Evolutionary conservation across 1,140 invertebrate genomes (phyloP), one percentile per base, ranked within the genome.

Genomic region (Drosophila chauvacae): DNA sequence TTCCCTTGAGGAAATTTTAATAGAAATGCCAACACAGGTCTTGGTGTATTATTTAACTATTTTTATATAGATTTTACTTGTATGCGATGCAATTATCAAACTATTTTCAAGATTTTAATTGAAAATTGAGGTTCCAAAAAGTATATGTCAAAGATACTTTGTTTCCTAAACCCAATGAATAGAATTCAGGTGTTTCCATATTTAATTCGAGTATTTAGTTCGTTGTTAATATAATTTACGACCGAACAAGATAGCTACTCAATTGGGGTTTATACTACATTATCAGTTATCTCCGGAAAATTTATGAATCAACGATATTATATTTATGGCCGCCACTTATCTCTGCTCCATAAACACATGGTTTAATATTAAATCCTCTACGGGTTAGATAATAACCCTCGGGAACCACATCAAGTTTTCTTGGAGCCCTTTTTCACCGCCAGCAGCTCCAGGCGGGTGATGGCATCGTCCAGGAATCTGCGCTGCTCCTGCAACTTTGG

Each of bases 381-480:
- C 3, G 28, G 11, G n/a, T 14, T 53, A 33, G 3, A 33, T 23
- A 42, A 9, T 5, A 45, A 7, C 18, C 44, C 18, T 44, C 18
- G n/a, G 1, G 1, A 20, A 2, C 33, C 7, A 3, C 14, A 64
- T 63, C 58, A 60, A 14, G 30, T 4, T 23, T 50, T 64, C 11
- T 63, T 70, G n/a, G 62, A 20, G 42, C 28, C 39, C 30, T 66
- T 63, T 18, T 68, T 78, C 41, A n/a, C 20, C 7, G 80, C 48
- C 51, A 88, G 42, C 1, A 51, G 69, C 47, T 88, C 85, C 42
- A 88, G 37, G 9, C 86, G 69, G 1, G 58, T 79, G 37, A 88
- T 88, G 75, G 78, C 75, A 35, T 90, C 65, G 48, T 88, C 78
- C 26, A 88, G 62, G n/a, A 76, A 88, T 11, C 71, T 42, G 0